A percentile compares a stretch with the other conserved stretches of the same genome.
These are phyloP conservation scores for Hyposmocoma kahamanoa DNA, from an alignment of 1,140 invertebrate genomes.

Conservation along the genomic window DNA sequence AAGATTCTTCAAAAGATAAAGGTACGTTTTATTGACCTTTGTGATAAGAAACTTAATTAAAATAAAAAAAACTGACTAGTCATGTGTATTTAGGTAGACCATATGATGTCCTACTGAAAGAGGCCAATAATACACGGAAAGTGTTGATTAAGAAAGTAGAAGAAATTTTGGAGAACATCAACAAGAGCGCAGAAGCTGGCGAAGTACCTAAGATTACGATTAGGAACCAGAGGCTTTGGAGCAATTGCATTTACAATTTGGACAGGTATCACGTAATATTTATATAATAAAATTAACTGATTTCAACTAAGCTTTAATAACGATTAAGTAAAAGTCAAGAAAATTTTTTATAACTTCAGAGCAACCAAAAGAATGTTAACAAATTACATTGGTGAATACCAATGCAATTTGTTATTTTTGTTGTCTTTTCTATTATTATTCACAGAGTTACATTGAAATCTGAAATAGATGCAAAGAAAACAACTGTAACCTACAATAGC, in stretches of 20 bases:
- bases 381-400: too few relatives aligned
- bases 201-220: conserved; percentile 40
- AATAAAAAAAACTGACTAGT: neutral
- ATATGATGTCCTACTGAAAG: conserved; percentile 15
- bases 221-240: conserved; percentile 62
- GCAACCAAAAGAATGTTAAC: too few relatives aligned
- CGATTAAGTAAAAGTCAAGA: too few relatives aligned
- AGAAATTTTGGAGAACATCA: conserved; percentile 40
- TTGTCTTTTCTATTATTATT: conserved; percentile 10
- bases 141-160: conserved; percentile 44
- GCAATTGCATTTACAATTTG: conserved; percentile 65
- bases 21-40: conserved; percentile 1
- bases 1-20: conserved; percentile 8
- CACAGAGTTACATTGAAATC: conserved; percentile 60
- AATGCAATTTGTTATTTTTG: too few relatives aligned
- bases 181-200: conserved; percentile 36
- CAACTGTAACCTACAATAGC: conserved; percentile 40
- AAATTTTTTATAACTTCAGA: too few relatives aligned
- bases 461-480: conserved; percentile 51
- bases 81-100: too few relatives aligned
- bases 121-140: conserved; percentile 26
- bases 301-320: too few relatives aligned
- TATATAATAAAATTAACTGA: too few relatives aligned
- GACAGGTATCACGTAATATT: conserved; percentile 40
- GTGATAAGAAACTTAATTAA: neutral